These are phyloP conservation scores for Squalus acanthias DNA, from an alignment of 2,797 vertebrate genomes.

Conservation along the genomic window DNA sequence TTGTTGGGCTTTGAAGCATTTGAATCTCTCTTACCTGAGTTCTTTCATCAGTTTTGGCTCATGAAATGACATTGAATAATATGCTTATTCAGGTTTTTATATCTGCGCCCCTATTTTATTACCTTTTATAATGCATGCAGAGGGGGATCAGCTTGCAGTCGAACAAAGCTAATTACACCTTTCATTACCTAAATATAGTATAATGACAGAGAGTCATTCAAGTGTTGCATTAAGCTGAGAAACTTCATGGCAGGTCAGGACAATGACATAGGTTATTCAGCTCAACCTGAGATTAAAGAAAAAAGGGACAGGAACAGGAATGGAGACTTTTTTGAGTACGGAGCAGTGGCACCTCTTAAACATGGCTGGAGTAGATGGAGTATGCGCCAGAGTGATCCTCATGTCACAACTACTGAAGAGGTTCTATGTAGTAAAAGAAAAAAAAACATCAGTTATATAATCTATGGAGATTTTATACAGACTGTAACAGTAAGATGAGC, in stretches of 20 bases:
- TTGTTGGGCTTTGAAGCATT: conserved; percentile 49
- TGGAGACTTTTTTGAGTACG: background rate
- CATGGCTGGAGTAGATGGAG: background rate
- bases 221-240: conserved; percentile 59
- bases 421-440: background rate
- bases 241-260: conserved; percentile 58
- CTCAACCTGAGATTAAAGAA: conserved; percentile 44
- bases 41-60: conserved; percentile 52
- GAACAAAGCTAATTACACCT: conserved; percentile 71
- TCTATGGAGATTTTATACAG: background rate
- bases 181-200: conserved; percentile 64
- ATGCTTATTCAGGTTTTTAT: conserved; percentile 60
- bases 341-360: background rate
- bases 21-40: conserved; percentile 46
- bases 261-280: conserved; percentile 55
- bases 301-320: background rate
- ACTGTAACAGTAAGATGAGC: background rate
- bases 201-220: conserved; percentile 68
- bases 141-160: conserved; percentile 57
- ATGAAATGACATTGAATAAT: conserved; percentile 52
- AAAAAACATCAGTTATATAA: background rate
- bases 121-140: conserved; percentile 58
- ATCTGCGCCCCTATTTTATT: conserved; percentile 63
- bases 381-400: background rate
- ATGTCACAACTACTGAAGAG: background rate